Base-by-base conservation (phyloP, 2,113 vertebrate genomes). In the Osmerus eperlanus region DNA sequence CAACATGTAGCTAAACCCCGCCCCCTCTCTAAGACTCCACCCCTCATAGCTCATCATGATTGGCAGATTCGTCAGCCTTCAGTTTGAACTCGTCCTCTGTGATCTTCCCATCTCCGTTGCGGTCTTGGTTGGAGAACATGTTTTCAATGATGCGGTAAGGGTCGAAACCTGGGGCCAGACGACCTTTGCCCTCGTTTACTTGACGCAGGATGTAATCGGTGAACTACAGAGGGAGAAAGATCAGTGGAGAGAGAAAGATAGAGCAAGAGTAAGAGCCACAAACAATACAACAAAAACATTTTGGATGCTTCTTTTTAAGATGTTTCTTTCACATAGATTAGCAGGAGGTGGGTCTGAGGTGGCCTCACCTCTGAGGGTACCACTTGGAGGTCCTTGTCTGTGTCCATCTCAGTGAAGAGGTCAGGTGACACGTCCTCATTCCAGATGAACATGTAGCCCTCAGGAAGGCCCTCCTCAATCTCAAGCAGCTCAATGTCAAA, bases 401-500 rank as follows among this genome's bases (percentile, higher is more conserved):
- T 94, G 88, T 99, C 97, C 79, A 99, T 99, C 81, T 99, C 95
- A 69, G 91, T 89, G 79, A 98, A 99, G 25, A 99, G 95, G 71
- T 96, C 92, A 0, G 93, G 91, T 1, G 95, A 93, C 19, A 98
- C 96, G 1, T 98, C 94, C 0, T 90, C 87, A 0, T 96, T 97
- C 97, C 97, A 99, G 25, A 99, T 86, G 77, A 99, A 99, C 96
- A 99, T 99, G 91, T 99, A 98, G 12, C 97, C 97, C 25, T 99
- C 97, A 0, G 97, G 97, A 67, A 99, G 94, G 36, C 97, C 97
- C 0, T 96, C 91, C 82, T 98, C 95, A 70, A 98, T 74, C 1
- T 95, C 94, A 4, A 97, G 74, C 84, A 99, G 81, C 78, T 99
- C 97, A 0, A 98, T 91, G 77, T 98, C 94, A 0, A 99, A 99